A percentile compares a stretch with the other conserved stretches of the same genome.
Evolutionary conservation across 2,797 vertebrate species (phyloP).

Genomic region (Alectoris magna): DNA sequence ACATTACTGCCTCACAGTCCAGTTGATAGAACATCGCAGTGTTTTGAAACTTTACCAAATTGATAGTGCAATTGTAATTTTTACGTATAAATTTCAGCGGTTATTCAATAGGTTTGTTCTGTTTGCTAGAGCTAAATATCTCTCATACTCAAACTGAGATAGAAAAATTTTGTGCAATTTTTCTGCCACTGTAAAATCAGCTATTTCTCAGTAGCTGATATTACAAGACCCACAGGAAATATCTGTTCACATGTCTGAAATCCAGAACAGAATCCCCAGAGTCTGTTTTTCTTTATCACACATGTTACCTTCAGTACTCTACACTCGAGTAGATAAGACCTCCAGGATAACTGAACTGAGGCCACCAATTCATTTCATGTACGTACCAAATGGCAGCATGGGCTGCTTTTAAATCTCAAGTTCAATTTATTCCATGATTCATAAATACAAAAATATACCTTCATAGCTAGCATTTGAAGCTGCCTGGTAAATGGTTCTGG

Average conservation of each 20-base stretch:
- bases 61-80: not conserved
- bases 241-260: constrained; percentile 62
- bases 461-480: not conserved
- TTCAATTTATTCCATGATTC: not conserved
- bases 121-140: not conserved
- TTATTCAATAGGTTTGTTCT: not conserved
- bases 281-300: constrained; percentile 70
- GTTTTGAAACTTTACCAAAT: not conserved
- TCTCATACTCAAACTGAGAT: constrained; percentile 14
- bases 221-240: not conserved
- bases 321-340: constrained; percentile 80
- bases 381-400: constrained; percentile 20
- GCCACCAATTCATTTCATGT: constrained; percentile 65
- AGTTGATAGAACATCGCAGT: not conserved
- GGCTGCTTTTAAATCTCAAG: not conserved
- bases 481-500: not conserved
- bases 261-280: constrained; percentile 49
- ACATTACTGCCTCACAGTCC: not conserved
- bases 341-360: constrained; percentile 84
- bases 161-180: constrained; percentile 39
- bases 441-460: not conserved
- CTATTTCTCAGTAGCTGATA: constrained; percentile 61
- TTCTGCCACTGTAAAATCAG: constrained; percentile 60
- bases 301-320: constrained; percentile 81
- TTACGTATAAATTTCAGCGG: not conserved